Conservation (phyloP, 2,113 vertebrate genomes). For the Garra rufa region DNA sequence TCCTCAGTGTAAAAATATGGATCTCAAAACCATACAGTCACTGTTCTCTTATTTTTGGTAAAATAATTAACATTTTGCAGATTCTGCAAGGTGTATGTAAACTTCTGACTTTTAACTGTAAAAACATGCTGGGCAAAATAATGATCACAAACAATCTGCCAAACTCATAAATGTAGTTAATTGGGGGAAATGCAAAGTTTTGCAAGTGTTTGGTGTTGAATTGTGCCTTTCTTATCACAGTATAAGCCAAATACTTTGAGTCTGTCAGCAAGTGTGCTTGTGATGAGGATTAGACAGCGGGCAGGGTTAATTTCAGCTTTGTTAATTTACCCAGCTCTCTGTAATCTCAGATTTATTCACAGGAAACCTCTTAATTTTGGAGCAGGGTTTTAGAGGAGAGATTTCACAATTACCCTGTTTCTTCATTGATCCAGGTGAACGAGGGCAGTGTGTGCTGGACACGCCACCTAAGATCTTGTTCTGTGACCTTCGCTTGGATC, state of each 20-base stretch:
- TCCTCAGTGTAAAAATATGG: no score
- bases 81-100: no score
- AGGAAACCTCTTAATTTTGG: slow-evolving; percentile 1
- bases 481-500: slow-evolving; percentile 94
- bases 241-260: neutral
- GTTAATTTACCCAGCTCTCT: slow-evolving; percentile 1
- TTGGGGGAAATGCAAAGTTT: neutral
- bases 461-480: slow-evolving; percentile 98
- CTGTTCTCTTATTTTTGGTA: no score
- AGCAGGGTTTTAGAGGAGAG: neutral
- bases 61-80: no score
- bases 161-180: neutral
- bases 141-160: neutral
- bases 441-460: slow-evolving; percentile 96
- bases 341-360: slow-evolving; percentile 35
- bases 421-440: slow-evolving; percentile 81
- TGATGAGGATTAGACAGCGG: slow-evolving; percentile 47
- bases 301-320: neutral
- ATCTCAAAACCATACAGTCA: no score
- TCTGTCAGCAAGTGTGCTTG: slow-evolving; percentile 4
- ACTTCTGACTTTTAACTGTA: no score
- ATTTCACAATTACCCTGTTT: neutral
- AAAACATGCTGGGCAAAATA: neutral
- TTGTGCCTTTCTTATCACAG: neutral
- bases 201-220: neutral